Percentiles rank a stretch among this genome's conserved stretches.
Evolutionary conservation across 2,113 vertebrate species (phyloP).

Genomic region (Mirounga angustirostris): DNA sequence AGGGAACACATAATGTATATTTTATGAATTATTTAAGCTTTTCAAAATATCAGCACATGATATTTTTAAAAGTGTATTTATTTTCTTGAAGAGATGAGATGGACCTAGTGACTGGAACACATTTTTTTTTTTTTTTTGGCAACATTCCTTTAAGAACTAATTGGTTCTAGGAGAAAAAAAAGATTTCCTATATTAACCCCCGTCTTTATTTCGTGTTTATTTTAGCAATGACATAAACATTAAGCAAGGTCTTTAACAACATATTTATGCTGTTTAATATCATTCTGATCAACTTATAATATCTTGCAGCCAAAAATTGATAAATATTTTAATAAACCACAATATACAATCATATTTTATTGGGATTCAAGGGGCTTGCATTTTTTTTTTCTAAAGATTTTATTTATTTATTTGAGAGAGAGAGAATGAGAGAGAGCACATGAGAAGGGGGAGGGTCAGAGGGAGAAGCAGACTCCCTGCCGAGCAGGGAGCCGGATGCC

Average conservation of each 20-base stretch:
- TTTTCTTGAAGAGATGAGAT: slow-evolving; percentile 47
- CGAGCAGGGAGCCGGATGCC: too few species aligned
- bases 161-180: slow-evolving; percentile 21
- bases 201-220: slow-evolving; percentile 67
- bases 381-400: too few species aligned
- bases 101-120: not conserved
- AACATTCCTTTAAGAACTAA: not conserved
- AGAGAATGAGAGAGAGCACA: too few species aligned
- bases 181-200: slow-evolving; percentile 27
- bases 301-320: slow-evolving; percentile 76
- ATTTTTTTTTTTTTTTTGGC: not conserved
- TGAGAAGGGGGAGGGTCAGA: too few species aligned
- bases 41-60: not conserved
- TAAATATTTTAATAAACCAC: slow-evolving; percentile 82
- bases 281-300: slow-evolving; percentile 69
- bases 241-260: slow-evolving; percentile 69
- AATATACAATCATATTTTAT: slow-evolving; percentile 81
- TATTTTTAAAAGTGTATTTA: slow-evolving; percentile 53
- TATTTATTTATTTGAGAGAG: too few species aligned
- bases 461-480: too few species aligned
- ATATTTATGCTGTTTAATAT: slow-evolving; percentile 78
- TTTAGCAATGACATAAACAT: slow-evolving; percentile 60
- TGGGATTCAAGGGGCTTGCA: slow-evolving; percentile 60
- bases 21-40: slow-evolving; percentile 55
- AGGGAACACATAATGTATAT: not conserved